Base-by-base conservation (phyloP, 2,113 vertebrate species). In the Gavia stellata region DNA sequence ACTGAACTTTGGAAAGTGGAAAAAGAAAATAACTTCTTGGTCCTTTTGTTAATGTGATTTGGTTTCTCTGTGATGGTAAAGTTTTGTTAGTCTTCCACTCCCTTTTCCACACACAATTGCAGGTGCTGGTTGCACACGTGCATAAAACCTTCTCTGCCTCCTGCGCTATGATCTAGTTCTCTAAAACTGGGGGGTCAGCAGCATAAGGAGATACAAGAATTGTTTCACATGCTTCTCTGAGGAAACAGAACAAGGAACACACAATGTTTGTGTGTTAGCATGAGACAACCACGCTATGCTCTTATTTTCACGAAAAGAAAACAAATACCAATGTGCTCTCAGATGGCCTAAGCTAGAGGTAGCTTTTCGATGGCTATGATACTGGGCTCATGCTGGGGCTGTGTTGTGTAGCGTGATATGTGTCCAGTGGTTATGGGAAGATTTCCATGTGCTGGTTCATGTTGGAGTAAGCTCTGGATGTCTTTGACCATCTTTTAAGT, bases 281-380 rank as follows among this genome's bases (percentile, higher is more conserved):
- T 47, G n/a, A 85, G 44, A 29, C 24, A 78, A 23, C 11, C 11
- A 25, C 10, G 31, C 17, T 95, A 19, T 8, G 3, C 4, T 34
- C 26, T 25, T 70, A 6, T 0, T 81, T 91, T 81, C n/a, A 18
- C 5, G 45, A 10, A 29, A 68, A 44, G 9, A 61, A 52, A 38
- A 13, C 1, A 2, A 36, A 47, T 24, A 31, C 14, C 28, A 71
- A 49, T 3, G 1, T 59, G 18, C 9, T 87, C 1, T 5, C 33
- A 33, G 36, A 8, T 87, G 17, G 67, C 53, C 21, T 26, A 19
- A 70, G 19, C 21, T 59, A 63, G 73, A 28, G 38, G n/a, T 73
- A 74, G 34, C 21, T 62, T 65, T 92, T 47, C 58, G 65, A 8
- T 88, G 28, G 29, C 17, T 62, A 1, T 49, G 52, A 40, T 67